Evolutionary conservation across 2,797 vertebrate genomes (phyloP), one percentile per base, ranked within the genome.

Genomic region (Falco concolor): DNA sequence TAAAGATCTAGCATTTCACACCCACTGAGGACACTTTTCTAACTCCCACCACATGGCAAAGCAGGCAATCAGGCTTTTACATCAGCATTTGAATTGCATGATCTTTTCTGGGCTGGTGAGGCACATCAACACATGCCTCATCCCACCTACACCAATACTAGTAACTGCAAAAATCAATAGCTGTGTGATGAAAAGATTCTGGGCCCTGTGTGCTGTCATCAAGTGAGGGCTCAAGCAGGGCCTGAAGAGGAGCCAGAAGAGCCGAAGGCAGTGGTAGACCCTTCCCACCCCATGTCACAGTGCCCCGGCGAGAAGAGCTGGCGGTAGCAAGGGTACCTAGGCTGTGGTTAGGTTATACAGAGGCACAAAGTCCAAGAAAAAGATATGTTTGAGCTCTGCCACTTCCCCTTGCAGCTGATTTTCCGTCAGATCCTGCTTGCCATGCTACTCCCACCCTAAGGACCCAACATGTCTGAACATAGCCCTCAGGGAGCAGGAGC

Each of bases 191-290:
- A 50, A 70, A 84, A 76, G 15, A 6, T 67, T 69, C 50, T 1
- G 5, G 49, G 15, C 8, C 78, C 14, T 34, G 18, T 0, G 0
- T 61, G 21, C 10, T 84, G 84, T 79, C 24, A 6, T 57, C 2
- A 0, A 30, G 12, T n/a, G 13, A 28, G 30, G 36, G 23, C 34
- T 78, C 28, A 67, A 21, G 18, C 27, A 77, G 68, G 28, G 21
- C 13, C 36, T 56, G 54, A 28, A 67, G 54, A 73, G 36, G 44
- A 92, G 47, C 53, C 3, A 2, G 14, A 78, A 49, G 13, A 87
- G 49, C 36, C 1, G 3, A 34, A 75, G n/a, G 38, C 7, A 7
- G 6, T 11, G 1, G 0, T 40, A 56, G 17, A 57, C 59, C 0
- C 1, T 87, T 78, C 90, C 52, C 30, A 49, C 5, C 11, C 34